Conservation (phyloP, 2,888 invertebrate species). For the Tetragonisca angustula region DNA sequence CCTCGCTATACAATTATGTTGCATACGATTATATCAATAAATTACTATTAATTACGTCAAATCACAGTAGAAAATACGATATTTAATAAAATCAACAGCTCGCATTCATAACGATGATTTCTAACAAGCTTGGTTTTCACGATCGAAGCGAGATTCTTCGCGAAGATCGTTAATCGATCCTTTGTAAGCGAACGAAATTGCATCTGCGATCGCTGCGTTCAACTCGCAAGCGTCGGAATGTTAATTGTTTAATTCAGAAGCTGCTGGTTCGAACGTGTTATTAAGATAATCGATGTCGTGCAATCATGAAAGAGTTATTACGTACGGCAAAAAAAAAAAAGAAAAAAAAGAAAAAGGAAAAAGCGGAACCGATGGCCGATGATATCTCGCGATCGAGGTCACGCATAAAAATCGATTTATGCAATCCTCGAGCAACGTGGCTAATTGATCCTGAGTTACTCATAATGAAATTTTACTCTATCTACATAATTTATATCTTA, state of each 20-base stretch:
- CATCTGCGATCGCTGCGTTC: conserved; percentile 31
- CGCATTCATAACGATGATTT: background rate
- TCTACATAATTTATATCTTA: background rate
- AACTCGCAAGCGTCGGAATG: conserved; percentile 39
- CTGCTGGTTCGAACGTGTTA: conserved; percentile 39
- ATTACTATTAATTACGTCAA: background rate
- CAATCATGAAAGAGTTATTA: conserved; percentile 28
- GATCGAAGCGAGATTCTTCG: background rate
- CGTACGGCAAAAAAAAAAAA: conserved; percentile 23
- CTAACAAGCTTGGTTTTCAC: background rate
- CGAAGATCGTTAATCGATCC: background rate
- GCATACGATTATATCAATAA: background rate
- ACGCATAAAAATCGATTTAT: conserved; percentile 16
- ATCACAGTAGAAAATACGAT: background rate
- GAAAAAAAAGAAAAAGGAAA: too few species aligned
- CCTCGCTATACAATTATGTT: background rate
- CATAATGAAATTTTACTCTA: background rate
- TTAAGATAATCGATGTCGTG: conserved; percentile 50
- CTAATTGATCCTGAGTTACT: background rate
- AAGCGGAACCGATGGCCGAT: conserved; percentile 28
- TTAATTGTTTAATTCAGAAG: conserved; percentile 61
- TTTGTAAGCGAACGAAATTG: background rate
- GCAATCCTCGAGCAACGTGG: background rate
- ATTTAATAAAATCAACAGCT: background rate
- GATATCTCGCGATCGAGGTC: conserved; percentile 28